Conservation (phyloP, 1,140 invertebrate genomes). For the Helicoverpa zea region DNA sequence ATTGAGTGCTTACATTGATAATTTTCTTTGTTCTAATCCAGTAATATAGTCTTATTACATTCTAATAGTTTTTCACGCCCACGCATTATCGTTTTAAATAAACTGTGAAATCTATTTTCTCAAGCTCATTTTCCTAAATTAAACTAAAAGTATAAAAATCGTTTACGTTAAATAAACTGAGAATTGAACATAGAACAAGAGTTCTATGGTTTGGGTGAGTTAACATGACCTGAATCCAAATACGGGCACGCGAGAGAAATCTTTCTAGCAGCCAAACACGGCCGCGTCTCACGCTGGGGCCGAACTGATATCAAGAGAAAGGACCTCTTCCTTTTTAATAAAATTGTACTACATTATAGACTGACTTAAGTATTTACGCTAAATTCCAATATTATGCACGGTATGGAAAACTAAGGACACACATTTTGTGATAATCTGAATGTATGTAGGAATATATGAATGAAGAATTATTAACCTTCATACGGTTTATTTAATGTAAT, state of each 20-base stretch:
- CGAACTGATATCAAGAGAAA: conserved; percentile 65
- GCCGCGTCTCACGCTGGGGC: conserved; percentile 49
- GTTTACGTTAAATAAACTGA: conserved; percentile 62
- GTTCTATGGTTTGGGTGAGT: conserved; percentile 68
- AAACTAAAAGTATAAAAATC: neutral
- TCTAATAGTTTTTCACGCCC: neutral
- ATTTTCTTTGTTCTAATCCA: neutral
- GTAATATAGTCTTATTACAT: neutral
- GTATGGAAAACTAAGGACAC: no score
- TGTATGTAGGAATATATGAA: no score
- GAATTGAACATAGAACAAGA: conserved; percentile 46
- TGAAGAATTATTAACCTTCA: no score
- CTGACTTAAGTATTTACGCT: conserved; percentile 17
- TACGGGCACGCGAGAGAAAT: conserved; percentile 82
- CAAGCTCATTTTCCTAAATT: conserved; percentile 13
- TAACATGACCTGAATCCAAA: conserved; percentile 80
- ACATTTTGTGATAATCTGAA: no score
- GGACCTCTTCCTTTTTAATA: conserved; percentile 69
- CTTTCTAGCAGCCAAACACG: conserved; percentile 57
- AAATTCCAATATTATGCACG: no score
- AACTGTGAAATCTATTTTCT: conserved; percentile 19
- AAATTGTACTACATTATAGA: neutral
- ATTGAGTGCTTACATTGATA: neutral
- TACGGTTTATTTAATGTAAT: neutral
- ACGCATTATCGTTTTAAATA: conserved; percentile 16